Evolutionary conservation across 2,888 invertebrate genomes (phyloP).

Genomic region (Chymomyza procnemis): DNA sequence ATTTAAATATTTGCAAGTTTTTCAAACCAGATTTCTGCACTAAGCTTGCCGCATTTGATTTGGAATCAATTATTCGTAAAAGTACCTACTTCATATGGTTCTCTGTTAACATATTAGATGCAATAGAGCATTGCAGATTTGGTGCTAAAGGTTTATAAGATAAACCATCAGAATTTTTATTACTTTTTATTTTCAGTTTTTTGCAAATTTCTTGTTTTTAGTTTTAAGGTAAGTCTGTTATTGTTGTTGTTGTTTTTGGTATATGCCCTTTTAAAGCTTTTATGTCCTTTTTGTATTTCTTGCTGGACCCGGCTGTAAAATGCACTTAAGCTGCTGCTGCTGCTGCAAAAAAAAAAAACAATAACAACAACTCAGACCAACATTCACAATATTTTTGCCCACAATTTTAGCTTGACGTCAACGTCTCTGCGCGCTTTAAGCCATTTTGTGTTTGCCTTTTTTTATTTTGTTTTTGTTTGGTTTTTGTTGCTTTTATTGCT

Average conservation of each 20-base stretch:
- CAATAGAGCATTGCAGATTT: not conserved
- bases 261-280: constrained; percentile 68
- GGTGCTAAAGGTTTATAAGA: not conserved
- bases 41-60: too few relatives aligned
- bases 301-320: constrained; percentile 47
- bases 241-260: constrained; percentile 30
- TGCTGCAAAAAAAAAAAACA: constrained; percentile 15
- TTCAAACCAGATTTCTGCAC: too few relatives aligned
- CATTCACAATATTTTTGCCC: constrained; percentile 42
- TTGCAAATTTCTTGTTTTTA: constrained; percentile 55
- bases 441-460: constrained; percentile 2
- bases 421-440: not conserved
- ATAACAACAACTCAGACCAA: constrained; percentile 18
- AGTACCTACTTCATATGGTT: too few relatives aligned
- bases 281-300: constrained; percentile 65
- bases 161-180: constrained; percentile 39
- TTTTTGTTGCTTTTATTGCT: constrained; percentile 19
- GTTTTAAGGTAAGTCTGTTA: not conserved
- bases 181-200: constrained; percentile 54
- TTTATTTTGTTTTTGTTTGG: not conserved
- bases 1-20: too few relatives aligned
- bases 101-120: too few relatives aligned
- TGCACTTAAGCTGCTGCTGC: constrained; percentile 61
- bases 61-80: too few relatives aligned
- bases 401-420: not conserved